Base-by-base conservation (phyloP, 2,888 invertebrate genomes). In the Sminthurides aquaticus region DNA sequence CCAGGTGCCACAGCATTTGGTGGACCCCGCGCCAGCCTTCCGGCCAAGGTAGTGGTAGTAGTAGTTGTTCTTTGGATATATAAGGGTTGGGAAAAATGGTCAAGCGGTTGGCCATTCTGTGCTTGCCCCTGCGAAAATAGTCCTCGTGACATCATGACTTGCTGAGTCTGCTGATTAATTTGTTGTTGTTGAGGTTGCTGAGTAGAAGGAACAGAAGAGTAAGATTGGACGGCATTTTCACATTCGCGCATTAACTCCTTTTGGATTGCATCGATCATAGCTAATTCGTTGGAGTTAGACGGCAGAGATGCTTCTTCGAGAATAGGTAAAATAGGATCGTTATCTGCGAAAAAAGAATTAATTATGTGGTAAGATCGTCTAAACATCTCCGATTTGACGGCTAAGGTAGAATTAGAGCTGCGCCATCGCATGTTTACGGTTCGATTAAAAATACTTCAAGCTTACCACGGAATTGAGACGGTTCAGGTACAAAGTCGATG, bases 161-260 rank as follows among this genome's bases (percentile, higher is more conserved):
- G 64, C 25, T 52, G 56, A 3, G 56, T 26, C 26, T 56, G 56
- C 56, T 25, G 26, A 56, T 56, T 25, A 18, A 56, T 56, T 26
- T 56, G 59, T 49, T 57, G 58, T 26, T 59, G 54, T 26, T 55
- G 55, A 15, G 24, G 56, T 24, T 27, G 48, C 57, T 66, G 68
- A 18, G 54, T 62, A 43, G 66, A 55, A 28, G 67, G 60, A 52
- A 57, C 43, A 48, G 62, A 49, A 57, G 61, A 28, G 64, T 52
- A 57, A 54, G 63, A 55, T 28, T 66, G 67, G 62, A 81, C 84
- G 64, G 78, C 80, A 67, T 84, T 84, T 79, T 91, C 91, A 76
- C 85, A 88, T 76, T 87, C 88, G n/a, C n/a, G n/a, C 93, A 95
- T 95, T 76, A 96, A 82, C 75, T 89, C 90, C 78, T 90, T 88